Evolutionary conservation across 1,140 invertebrate species (phyloP).

Genomic region (Bicyclus anynana): DNA sequence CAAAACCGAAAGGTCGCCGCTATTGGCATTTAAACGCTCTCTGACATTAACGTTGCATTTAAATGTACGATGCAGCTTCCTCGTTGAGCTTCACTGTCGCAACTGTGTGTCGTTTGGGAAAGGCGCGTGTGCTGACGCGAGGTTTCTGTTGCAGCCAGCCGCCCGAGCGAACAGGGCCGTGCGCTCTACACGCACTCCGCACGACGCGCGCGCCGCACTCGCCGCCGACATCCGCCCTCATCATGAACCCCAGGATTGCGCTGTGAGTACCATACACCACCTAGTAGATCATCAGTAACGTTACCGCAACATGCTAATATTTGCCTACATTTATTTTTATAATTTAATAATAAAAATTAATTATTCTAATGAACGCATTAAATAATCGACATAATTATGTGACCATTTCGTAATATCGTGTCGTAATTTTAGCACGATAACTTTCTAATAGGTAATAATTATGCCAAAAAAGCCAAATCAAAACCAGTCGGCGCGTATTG

Average conservation of each 20-base stretch:
- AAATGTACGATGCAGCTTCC: slow-evolving; percentile 72
- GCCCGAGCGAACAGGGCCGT: slow-evolving; percentile 50
- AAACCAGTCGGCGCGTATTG: slow-evolving; percentile 44
- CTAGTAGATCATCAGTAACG: background rate
- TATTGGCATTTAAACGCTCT: slow-evolving; percentile 75
- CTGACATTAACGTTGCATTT: slow-evolving; percentile 75
- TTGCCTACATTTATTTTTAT: background rate
- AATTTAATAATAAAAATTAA: background rate
- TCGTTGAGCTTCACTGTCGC: slow-evolving; percentile 69
- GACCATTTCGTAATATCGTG: slow-evolving; percentile 32
- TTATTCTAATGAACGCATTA: slow-evolving; percentile 10
- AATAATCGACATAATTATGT: slow-evolving; percentile 17
- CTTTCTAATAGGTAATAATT: slow-evolving; percentile 53
- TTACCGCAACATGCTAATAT: background rate
- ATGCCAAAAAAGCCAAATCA: slow-evolving; percentile 24
- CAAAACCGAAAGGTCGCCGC: slow-evolving; percentile 69
- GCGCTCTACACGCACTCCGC: slow-evolving; percentile 28
- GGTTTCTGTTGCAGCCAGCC: slow-evolving; percentile 67
- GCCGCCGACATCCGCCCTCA: slow-evolving; percentile 28
- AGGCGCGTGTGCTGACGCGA: slow-evolving; percentile 67
- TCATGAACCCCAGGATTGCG: slow-evolving; percentile 54
- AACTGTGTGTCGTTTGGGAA: slow-evolving; percentile 68
- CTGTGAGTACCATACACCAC: slow-evolving; percentile 48
- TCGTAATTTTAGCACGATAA: slow-evolving; percentile 37
- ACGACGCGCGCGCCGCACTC: slow-evolving; percentile 29